These are phyloP conservation scores for Cyclophora albipunctata DNA, from an alignment of 2,888 invertebrate species.

Conservation along the genomic window DNA sequence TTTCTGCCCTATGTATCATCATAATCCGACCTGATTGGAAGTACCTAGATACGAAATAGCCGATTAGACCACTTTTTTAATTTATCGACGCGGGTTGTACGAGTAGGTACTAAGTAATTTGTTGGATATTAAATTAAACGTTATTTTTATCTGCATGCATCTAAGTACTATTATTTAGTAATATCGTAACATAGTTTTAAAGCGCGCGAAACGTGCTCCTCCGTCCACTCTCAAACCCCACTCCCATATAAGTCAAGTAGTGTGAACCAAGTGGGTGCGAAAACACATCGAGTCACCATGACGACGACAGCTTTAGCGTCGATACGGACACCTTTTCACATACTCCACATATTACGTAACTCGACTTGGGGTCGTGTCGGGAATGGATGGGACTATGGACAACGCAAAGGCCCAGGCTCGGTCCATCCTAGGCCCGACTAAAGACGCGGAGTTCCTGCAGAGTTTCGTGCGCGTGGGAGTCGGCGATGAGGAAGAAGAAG, in stretches of 20 bases:
- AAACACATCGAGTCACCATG: conserved; percentile 62
- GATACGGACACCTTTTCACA: conserved; percentile 56
- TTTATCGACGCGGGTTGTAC: too few relatives aligned
- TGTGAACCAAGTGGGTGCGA: conserved; percentile 51
- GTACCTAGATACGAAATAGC: too few relatives aligned
- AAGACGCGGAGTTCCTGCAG: conserved; percentile 85
- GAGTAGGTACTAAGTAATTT: too few relatives aligned
- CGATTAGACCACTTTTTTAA: too few relatives aligned
- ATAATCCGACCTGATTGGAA: too few relatives aligned
- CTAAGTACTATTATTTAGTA: too few relatives aligned
- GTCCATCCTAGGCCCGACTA: conserved; percentile 79
- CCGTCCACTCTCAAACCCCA: conserved; percentile 21
- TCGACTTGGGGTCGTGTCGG: conserved; percentile 5
- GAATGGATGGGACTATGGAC: conserved; percentile 43
- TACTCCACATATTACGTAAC: conserved; percentile 48
- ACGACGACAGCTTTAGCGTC: conserved; percentile 62
- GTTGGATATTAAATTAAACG: too few relatives aligned
- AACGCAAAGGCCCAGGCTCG: conserved; percentile 67
- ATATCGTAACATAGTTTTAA: too few relatives aligned
- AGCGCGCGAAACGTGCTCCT: conserved; percentile 16
- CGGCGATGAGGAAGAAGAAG: conserved; percentile 72
- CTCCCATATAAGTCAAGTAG: conserved; percentile 16
- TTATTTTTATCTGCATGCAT: too few relatives aligned
- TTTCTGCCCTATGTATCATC: too few relatives aligned
- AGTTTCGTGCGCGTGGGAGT: conserved; percentile 84